Conservation (phyloP, 2,113 vertebrate genomes). For the Camelus bactrianus region DNA sequence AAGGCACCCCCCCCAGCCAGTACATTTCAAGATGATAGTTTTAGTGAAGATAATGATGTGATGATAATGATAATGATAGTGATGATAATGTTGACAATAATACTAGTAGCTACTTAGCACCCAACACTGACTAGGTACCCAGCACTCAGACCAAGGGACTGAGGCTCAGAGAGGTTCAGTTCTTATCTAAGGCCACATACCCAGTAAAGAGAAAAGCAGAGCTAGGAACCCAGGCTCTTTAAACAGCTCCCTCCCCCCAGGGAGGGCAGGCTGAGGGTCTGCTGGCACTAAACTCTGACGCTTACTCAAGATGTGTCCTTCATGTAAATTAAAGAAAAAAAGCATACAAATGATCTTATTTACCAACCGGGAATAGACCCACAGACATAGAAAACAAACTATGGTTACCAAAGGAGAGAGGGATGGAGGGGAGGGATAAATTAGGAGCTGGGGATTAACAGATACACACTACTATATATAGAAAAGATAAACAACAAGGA, state of each 20-base stretch:
- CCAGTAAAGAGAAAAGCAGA: neutral
- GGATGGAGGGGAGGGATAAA: too few species aligned
- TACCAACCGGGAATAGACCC: too few species aligned
- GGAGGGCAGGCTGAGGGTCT: neutral
- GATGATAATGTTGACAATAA: neutral
- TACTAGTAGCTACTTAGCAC: neutral
- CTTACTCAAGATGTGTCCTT: neutral
- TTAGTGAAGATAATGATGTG: neutral
- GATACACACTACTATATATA: too few species aligned
- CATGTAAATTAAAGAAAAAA: too few species aligned
- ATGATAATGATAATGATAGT: neutral
- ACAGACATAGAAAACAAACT: too few species aligned
- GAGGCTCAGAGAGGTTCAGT: neutral
- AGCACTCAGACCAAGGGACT: neutral
- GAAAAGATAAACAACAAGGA: too few species aligned
- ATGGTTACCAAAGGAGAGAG: too few species aligned
- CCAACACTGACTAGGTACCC: neutral
- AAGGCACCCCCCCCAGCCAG: neutral
- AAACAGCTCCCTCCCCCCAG: neutral
- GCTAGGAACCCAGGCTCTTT: neutral
- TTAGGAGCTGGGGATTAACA: too few species aligned
- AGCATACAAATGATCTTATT: too few species aligned
- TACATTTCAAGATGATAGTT: neutral
- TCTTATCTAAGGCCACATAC: neutral
- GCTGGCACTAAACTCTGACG: neutral